These are phyloP conservation scores for Crioceris asparagi DNA, from an alignment of 2,888 invertebrate species.

Conservation along the genomic window DNA sequence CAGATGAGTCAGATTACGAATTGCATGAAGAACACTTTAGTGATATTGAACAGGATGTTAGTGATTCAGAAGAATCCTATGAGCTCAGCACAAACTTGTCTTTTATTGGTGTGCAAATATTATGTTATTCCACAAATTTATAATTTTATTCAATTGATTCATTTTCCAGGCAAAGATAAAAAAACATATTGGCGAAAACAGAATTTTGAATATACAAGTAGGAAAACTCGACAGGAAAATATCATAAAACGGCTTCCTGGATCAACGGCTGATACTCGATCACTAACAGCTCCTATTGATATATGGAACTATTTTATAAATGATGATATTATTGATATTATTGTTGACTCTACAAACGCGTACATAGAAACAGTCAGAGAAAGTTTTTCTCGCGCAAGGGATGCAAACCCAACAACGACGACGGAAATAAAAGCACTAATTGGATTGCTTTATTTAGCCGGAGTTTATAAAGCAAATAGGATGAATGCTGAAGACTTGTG, in stretches of 20 bases:
- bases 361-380: background rate
- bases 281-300: background rate
- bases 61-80: too few relatives aligned
- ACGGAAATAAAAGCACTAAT: slow-evolving; percentile 3
- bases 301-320: background rate
- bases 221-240: slow-evolving; percentile 1
- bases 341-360: background rate
- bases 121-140: too few relatives aligned
- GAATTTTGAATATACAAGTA: too few relatives aligned
- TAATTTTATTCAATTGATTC: too few relatives aligned
- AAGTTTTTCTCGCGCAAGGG: background rate
- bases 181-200: too few relatives aligned
- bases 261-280: background rate
- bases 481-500: slow-evolving; percentile 11
- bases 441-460: slow-evolving; percentile 11
- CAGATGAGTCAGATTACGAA: too few relatives aligned
- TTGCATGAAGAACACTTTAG: too few relatives aligned
- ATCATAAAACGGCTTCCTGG: background rate
- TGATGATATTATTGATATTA: background rate
- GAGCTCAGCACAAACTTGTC: too few relatives aligned
- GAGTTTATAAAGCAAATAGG: slow-evolving; percentile 6
- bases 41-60: too few relatives aligned
- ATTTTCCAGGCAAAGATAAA: too few relatives aligned
- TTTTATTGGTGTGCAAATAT: too few relatives aligned
- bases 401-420: background rate